Percentiles rank a stretch among this genome's conserved stretches.
These are phyloP conservation scores for Platichthys stellatus DNA, from an alignment of 2,113 vertebrate species.

Conservation along the genomic window DNA sequence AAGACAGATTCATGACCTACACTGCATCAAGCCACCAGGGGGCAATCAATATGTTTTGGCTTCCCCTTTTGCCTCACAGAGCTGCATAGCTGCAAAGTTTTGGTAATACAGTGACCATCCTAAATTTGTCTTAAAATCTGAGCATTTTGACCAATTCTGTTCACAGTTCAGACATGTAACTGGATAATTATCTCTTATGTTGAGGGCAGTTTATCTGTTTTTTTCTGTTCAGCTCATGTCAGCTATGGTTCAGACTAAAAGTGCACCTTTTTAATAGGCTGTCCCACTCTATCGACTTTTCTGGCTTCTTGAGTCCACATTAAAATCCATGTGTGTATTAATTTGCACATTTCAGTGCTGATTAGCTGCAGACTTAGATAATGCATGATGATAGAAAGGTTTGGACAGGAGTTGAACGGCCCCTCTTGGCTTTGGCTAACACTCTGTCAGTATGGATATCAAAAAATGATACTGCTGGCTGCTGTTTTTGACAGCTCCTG, in stretches of 20 bases:
- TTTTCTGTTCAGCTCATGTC: not conserved
- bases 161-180: not conserved
- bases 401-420: slow-evolving; percentile 30
- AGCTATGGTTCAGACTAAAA: slow-evolving; percentile 1
- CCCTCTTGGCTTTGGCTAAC: slow-evolving; percentile 16
- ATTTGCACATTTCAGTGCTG: slow-evolving; percentile 10
- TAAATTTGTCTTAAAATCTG: too few species aligned
- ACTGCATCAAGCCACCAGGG: too few species aligned
- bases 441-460: slow-evolving; percentile 26
- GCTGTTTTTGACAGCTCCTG: slow-evolving; percentile 43
- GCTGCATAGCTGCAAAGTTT: too few species aligned
- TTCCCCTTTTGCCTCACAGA: too few species aligned
- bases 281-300: not conserved
- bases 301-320: not conserved
- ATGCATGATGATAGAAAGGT: not conserved
- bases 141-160: not conserved
- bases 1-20: too few species aligned
- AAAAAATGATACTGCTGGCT: slow-evolving; percentile 38
- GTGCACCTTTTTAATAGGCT: not conserved
- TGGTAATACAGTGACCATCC: too few species aligned
- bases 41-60: too few species aligned
- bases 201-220: slow-evolving; percentile 4
- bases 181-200: not conserved
- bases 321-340: not conserved
- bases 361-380: slow-evolving; percentile 9